A percentile compares a stretch with the other conserved stretches of the same genome.
phyloP scores from a whole-genome alignment of 1,140 invertebrate genomes.

The Lerema accius region DNA sequence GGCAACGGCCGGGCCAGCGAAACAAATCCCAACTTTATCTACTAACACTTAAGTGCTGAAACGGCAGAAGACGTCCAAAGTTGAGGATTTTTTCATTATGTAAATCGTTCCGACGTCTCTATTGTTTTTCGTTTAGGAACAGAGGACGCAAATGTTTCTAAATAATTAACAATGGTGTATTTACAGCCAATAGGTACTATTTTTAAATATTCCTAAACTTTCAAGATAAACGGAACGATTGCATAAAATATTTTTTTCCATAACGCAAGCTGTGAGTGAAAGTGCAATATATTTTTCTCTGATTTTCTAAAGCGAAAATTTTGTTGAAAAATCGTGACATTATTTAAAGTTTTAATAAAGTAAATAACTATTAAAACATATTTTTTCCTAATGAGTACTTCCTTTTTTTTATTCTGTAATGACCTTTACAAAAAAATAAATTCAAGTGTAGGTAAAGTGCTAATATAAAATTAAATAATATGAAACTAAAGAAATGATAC shows the following conservation, averaged over 20 bases:
- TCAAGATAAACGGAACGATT: background rate
- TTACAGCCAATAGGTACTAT: no score
- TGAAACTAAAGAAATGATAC: no score
- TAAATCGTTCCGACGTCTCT: conserved; percentile 1
- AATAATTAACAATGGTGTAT: conserved; percentile 47
- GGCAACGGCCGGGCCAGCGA: conserved; percentile 58
- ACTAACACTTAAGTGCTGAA: conserved; percentile 40
- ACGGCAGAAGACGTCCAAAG: background rate
- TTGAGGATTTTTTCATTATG: no score
- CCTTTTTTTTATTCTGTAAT: no score
- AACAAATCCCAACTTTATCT: conserved; percentile 76
- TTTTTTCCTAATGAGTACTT: no score
- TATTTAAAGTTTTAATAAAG: conserved; percentile 10
- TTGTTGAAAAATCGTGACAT: conserved; percentile 37
- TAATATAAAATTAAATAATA: no score
- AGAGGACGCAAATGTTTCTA: conserved; percentile 68
- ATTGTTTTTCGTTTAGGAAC: conserved; percentile 51
- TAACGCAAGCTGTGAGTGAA: conserved; percentile 47
- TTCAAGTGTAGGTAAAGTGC: no score
- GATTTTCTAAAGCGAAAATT: conserved; percentile 50
- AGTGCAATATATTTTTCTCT: conserved; percentile 52
- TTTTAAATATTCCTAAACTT: background rate
- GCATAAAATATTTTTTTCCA: background rate
- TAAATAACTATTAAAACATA: no score
- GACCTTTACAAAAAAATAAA: no score